Evolutionary conservation across 2,113 vertebrate species (phyloP).

Genomic region (Oncorhynchus mykiss): DNA sequence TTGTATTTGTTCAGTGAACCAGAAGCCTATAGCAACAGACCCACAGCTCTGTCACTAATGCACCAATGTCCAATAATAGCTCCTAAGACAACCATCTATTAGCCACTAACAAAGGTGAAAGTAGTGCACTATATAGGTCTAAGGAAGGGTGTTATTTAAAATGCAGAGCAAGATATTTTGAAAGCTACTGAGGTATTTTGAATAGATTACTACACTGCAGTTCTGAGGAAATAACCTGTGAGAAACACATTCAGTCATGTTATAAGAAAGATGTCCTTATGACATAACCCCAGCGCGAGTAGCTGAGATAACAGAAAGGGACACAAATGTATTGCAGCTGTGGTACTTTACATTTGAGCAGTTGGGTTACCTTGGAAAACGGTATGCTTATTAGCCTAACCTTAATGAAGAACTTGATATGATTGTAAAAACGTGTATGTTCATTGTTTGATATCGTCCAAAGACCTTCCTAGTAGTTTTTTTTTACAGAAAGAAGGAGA

Average conservation of each 20-base stretch:
- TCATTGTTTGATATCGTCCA: too few relatives aligned
- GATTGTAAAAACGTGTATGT: too few relatives aligned
- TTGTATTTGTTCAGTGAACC: slow-evolving; percentile 60
- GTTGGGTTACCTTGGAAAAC: too few relatives aligned
- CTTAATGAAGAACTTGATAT: too few relatives aligned
- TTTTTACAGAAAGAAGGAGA: too few relatives aligned
- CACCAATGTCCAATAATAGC: slow-evolving; percentile 34
- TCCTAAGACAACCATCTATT: not conserved
- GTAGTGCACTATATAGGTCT: too few relatives aligned
- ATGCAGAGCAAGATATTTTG: not conserved
- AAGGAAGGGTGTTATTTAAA: not conserved
- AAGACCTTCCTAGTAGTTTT: too few relatives aligned
- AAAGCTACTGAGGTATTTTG: not conserved
- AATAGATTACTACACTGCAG: not conserved
- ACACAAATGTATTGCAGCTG: too few relatives aligned
- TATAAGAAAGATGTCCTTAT: not conserved
- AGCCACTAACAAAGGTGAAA: not conserved
- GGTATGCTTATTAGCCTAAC: too few relatives aligned
- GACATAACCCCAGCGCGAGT: too few relatives aligned
- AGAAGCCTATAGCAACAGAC: slow-evolving; percentile 39
- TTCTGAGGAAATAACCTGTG: not conserved
- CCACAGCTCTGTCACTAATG: slow-evolving; percentile 45
- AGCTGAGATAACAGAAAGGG: too few relatives aligned
- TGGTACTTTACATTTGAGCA: too few relatives aligned
- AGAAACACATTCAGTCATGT: slow-evolving; percentile 5